Percentiles rank a stretch among this genome's conserved stretches.
Evolutionary conservation across 2,113 vertebrate species (phyloP).

Genomic region (Pseudolaguvia tuberculata): DNA sequence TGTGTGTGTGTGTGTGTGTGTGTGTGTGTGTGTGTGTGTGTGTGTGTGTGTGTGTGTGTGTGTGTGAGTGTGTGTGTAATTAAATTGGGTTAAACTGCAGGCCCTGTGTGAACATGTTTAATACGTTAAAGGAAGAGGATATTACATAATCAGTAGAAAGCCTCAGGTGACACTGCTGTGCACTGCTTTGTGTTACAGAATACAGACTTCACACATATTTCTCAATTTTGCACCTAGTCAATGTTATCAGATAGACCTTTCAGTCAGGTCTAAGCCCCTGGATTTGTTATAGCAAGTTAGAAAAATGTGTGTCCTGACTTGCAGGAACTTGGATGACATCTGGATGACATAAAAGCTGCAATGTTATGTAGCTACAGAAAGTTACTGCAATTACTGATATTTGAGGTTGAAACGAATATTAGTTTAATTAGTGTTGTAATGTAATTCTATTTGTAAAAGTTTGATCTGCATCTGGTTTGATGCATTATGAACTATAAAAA

Average conservation of each 20-base stretch:
- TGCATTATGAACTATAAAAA: no score
- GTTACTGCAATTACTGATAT: neutral
- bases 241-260: neutral
- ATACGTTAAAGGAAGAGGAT: neutral
- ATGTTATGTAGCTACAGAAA: neutral
- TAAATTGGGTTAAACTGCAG: neutral
- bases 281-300: neutral
- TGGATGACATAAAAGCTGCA: neutral
- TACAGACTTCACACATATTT: neutral
- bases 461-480: neutral
- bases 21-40: no score
- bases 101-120: neutral
- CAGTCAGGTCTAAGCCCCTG: neutral
- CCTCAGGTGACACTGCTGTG: neutral
- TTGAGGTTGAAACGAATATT: neutral
- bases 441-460: neutral
- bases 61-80: neutral
- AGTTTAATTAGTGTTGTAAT: neutral
- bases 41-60: no score
- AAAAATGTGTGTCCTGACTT: neutral
- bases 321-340: neutral
- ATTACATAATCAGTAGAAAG: neutral
- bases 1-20: no score
- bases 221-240: neutral
- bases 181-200: neutral